Evolutionary conservation across 1,140 invertebrate species (phyloP).

Genomic region (Geopemphigus sp.): DNA sequence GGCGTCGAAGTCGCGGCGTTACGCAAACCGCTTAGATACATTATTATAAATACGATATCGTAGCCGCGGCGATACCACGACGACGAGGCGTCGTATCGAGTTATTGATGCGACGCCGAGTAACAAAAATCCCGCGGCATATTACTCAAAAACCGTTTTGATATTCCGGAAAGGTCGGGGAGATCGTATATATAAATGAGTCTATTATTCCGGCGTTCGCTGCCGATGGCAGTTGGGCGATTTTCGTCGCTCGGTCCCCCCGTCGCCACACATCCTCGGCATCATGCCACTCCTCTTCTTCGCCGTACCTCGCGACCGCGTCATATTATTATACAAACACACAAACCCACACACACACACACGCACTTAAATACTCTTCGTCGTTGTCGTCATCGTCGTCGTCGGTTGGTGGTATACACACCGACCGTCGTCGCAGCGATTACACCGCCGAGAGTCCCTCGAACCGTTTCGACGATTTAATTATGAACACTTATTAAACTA

Average conservation of each 20-base stretch:
- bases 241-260: not conserved
- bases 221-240: constrained; percentile 42
- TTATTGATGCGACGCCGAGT: not conserved
- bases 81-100: not conserved
- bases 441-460: not conserved
- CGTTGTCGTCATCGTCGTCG: too few species aligned
- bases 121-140: constrained; percentile 10
- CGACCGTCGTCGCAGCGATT: too few species aligned
- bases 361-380: too few species aligned
- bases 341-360: not conserved
- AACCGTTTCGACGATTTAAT: constrained; percentile 45
- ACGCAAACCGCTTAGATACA: too few species aligned
- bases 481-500: constrained; percentile 47
- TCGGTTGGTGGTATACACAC: too few species aligned
- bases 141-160: constrained; percentile 40
- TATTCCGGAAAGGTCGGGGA: constrained; percentile 33
- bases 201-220: constrained; percentile 33
- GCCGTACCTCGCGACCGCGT: too few species aligned
- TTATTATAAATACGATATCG: not conserved
- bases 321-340: too few species aligned
- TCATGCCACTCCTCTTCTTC: too few species aligned
- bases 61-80: too few species aligned
- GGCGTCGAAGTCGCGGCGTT: not conserved
- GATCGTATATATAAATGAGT: constrained; percentile 25
- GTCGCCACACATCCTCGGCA: too few species aligned